Evolutionary conservation across 2,888 invertebrate genomes (phyloP), one percentile per base, ranked within the genome.

Genomic region (Synergus laeviventris): DNA sequence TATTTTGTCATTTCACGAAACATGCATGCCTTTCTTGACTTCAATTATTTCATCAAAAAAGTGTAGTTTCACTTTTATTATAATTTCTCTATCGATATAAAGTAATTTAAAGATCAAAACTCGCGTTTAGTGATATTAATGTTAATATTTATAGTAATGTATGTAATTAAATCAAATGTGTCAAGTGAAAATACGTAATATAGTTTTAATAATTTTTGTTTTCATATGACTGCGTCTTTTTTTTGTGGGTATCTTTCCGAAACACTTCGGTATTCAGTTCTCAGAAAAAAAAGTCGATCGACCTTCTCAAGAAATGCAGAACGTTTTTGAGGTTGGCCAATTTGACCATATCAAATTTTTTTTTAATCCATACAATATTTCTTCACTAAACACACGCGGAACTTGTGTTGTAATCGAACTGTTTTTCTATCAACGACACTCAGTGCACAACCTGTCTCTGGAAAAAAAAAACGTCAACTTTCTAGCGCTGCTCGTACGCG

Each of bases 391-490:
- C 45, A 45, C 49, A 70, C 70, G 70, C 49, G 49, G 31, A 36
- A 70, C 70, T 49, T 36, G 36, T 70, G 49, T 45, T 70, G 45
- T 45, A 70, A 70, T 49, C 79, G 64, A 54, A 49, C 24, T 62
- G 18, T 45, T 73, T 59, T 73, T 21, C 87, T 87, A 42, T 88
- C 87, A 2, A 80, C 73, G 16, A 86, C 88, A 16, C 87, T 62
- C 0, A 85, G 82, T 4, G 86, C 84, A 4, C 84, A 82, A 1
- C 80, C 81, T 12, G 81, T 73, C 54, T 82, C 36, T 2, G 70
- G 76, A 36, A 73, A 36, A 38, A 38, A 81, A 81, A 80, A 79
- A 45, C 75, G 66, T 42, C 36, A 75, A 80, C 85, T 86, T 86
- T 86, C 84, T 85, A 85, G 79, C 78, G 76, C 81, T 79, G 82